Evolutionary conservation across 2,888 invertebrate genomes (phyloP).

Genomic region (Epinotia demarniana): DNA sequence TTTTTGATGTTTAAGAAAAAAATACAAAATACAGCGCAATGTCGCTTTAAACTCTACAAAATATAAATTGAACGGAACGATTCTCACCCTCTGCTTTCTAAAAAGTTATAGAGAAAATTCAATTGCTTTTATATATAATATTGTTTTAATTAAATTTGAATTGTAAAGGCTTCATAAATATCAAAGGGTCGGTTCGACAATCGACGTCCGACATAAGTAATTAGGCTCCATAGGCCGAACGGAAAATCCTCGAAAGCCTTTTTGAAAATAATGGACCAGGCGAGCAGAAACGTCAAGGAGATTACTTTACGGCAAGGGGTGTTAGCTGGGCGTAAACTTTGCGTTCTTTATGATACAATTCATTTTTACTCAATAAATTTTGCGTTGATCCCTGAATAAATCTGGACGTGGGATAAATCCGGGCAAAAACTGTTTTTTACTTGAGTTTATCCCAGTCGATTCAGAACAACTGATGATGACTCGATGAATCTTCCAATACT

Average conservation of each 20-base stretch:
- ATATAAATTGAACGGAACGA: neutral
- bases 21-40: too few relatives aligned
- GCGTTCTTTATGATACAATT: neutral
- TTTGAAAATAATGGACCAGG: constrained; percentile 33
- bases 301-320: constrained; percentile 32
- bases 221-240: constrained; percentile 2
- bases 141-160: constrained; percentile 23
- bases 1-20: too few relatives aligned
- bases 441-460: too few relatives aligned
- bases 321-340: neutral
- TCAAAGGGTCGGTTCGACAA: constrained; percentile 7
- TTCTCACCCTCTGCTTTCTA: neutral
- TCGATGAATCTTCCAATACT: too few relatives aligned
- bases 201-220: constrained; percentile 21
- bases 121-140: neutral
- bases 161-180: constrained; percentile 28
- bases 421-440: too few relatives aligned
- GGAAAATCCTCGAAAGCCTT: constrained; percentile 23
- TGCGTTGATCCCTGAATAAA: neutral
- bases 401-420: neutral
- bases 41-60: too few relatives aligned
- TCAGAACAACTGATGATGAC: too few relatives aligned
- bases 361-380: neutral
- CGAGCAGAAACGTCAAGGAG: constrained; percentile 53
- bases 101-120: neutral